A percentile compares a stretch with the other conserved stretches of the same genome.
phyloP scores from a whole-genome alignment of 2,113 vertebrate species.

The Cathartes aura region DNA sequence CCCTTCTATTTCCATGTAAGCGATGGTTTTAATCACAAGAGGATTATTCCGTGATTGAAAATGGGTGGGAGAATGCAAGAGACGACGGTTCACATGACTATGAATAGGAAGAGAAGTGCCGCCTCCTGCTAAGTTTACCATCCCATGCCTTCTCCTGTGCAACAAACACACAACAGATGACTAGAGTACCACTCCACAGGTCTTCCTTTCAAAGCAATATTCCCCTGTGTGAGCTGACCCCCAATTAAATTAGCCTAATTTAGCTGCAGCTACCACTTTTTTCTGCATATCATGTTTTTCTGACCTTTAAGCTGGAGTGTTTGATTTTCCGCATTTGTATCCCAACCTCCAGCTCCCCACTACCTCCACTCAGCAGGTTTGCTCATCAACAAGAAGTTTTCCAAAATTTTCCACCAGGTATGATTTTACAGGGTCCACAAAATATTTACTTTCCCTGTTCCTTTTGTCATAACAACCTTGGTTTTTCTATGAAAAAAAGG shows the following conservation, averaged over 20 bases:
- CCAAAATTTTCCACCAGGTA: background rate
- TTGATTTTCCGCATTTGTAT: background rate
- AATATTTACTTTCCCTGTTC: background rate
- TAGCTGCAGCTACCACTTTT: background rate
- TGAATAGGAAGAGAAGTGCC: background rate
- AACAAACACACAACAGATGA: background rate
- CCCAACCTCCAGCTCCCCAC: background rate
- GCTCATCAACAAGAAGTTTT: rapidly evolving
- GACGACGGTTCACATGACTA: rapidly evolving
- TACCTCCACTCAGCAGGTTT: background rate
- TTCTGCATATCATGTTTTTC: background rate
- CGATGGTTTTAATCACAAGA: background rate
- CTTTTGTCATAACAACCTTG: background rate
- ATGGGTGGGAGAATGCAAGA: background rate
- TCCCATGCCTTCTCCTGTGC: background rate
- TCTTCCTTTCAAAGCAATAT: background rate
- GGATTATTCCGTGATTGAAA: background rate
- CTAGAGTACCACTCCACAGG: background rate
- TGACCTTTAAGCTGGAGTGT: background rate
- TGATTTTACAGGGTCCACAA: background rate
- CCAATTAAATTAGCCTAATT: background rate
- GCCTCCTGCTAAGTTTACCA: background rate
- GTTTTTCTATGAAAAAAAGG: background rate
- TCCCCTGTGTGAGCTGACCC: rapidly evolving
- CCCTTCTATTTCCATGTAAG: background rate